These are phyloP conservation scores for Diadema setosum DNA, from an alignment of 35 echinoderm and acorn worm species.

Conservation along the genomic window DNA sequence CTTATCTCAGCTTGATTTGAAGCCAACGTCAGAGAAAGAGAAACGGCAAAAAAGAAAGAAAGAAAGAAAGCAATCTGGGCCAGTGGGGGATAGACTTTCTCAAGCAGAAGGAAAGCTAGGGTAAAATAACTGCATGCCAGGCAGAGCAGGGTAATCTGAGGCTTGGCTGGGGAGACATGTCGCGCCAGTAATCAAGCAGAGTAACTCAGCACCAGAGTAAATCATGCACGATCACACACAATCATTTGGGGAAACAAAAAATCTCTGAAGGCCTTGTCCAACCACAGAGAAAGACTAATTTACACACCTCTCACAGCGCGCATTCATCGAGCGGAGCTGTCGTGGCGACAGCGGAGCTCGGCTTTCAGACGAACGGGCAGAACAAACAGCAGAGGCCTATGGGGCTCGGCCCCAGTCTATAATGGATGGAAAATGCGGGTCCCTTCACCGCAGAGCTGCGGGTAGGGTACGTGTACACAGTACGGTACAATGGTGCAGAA, in stretches of 20 bases:
- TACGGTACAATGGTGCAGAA: neutral
- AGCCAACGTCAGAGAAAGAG: neutral
- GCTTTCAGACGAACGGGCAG: constrained; percentile 4
- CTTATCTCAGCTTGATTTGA: constrained; percentile 2
- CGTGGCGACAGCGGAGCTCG: constrained; percentile 6
- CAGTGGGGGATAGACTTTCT: constrained; percentile 6
- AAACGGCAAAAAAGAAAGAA: neutral
- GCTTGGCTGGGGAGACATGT: neutral
- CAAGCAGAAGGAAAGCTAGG: constrained; percentile 4
- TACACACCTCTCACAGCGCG: constrained; percentile 21
- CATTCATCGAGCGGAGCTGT: constrained; percentile 5
- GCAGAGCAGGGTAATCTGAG: constrained; percentile 9
- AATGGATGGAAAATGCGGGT: constrained; percentile 31
- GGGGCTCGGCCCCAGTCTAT: constrained; percentile 19
- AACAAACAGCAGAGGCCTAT: constrained; percentile 18
- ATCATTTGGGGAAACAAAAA: constrained; percentile 14
- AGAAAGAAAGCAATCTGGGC: constrained; percentile 19
- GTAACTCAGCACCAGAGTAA: constrained; percentile 18
- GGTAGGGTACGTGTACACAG: neutral
- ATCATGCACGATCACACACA: constrained; percentile 16
- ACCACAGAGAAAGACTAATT: constrained; percentile 32
- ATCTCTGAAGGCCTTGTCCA: constrained; percentile 8
- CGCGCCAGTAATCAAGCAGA: constrained; percentile 30
- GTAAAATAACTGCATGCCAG: neutral
- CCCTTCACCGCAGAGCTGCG: constrained; percentile 5